These are phyloP conservation scores for Ramphastos sulfuratus DNA, from an alignment of 2,113 vertebrate species.

Conservation along the genomic window DNA sequence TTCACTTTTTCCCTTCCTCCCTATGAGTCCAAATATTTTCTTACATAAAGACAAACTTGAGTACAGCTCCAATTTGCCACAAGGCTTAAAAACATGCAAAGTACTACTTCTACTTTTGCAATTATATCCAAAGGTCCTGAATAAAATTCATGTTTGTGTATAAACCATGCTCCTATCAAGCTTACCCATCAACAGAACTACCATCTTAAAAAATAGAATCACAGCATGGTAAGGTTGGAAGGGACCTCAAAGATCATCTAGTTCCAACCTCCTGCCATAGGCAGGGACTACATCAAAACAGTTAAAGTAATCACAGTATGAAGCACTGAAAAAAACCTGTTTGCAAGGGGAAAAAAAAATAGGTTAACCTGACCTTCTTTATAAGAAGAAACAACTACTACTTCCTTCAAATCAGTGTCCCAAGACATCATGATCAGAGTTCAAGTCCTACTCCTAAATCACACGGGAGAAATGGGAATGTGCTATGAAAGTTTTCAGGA, in stretches of 20 bases:
- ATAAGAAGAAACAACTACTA: neutral
- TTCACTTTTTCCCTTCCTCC: neutral
- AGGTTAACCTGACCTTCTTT: neutral
- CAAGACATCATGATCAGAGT: neutral
- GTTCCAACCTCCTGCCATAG: too few relatives aligned
- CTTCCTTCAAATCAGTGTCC: neutral
- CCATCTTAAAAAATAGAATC: neutral
- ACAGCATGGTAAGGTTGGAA: too few relatives aligned
- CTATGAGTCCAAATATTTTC: neutral
- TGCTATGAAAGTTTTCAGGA: neutral
- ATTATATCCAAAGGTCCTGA: neutral
- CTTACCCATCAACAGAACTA: neutral
- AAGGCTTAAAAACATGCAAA: neutral
- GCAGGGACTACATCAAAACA: neutral
- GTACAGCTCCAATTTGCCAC: neutral
- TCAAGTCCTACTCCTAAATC: neutral
- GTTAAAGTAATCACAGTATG: neutral
- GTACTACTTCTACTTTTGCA: neutral
- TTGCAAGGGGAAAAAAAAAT: neutral
- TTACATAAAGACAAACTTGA: neutral
- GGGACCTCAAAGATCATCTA: too few relatives aligned
- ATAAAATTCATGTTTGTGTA: neutral
- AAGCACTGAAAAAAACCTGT: neutral
- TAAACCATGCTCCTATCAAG: neutral
- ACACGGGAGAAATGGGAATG: neutral